Conservation (phyloP, 2,888 invertebrate species). For the Hydrotaea cyrtoneurina region DNA sequence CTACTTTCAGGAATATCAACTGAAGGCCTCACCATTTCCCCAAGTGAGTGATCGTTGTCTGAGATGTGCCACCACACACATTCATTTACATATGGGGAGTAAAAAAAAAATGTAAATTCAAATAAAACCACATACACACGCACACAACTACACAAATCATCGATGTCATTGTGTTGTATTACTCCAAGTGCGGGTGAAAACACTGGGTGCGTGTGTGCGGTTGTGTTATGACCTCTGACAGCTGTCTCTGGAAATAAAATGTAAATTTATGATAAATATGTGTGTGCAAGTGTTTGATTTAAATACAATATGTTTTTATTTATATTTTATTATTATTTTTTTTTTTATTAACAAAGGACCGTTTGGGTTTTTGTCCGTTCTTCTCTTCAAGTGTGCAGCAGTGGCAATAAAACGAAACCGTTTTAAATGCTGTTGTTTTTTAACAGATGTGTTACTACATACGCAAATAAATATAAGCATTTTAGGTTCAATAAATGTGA, state of each 20-base stretch:
- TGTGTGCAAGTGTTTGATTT: constrained; percentile 20
- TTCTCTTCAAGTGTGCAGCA: not conserved
- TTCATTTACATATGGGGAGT: not conserved
- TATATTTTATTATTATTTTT: constrained; percentile 5
- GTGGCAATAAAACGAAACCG: not conserved
- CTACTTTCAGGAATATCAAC: too few relatives aligned
- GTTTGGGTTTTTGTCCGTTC: not conserved
- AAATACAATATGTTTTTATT: constrained; percentile 28
- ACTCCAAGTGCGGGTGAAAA: not conserved
- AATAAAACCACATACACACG: not conserved
- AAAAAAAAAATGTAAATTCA: constrained; percentile 22
- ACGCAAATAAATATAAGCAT: not conserved
- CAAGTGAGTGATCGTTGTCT: not conserved
- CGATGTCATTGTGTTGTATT: constrained; percentile 15
- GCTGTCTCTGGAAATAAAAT: constrained; percentile 56
- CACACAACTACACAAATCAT: constrained; percentile 10
- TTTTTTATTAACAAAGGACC: not conserved
- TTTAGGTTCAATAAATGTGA: too few relatives aligned
- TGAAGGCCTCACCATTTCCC: too few relatives aligned
- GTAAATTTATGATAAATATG: constrained; percentile 43
- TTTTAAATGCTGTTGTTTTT: not conserved
- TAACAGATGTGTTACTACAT: not conserved
- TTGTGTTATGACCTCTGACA: constrained; percentile 56
- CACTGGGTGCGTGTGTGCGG: not conserved
- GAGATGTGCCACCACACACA: not conserved